Evolutionary conservation across 2,113 vertebrate species (phyloP).

Genomic region (Tragelaphus scriptus): DNA sequence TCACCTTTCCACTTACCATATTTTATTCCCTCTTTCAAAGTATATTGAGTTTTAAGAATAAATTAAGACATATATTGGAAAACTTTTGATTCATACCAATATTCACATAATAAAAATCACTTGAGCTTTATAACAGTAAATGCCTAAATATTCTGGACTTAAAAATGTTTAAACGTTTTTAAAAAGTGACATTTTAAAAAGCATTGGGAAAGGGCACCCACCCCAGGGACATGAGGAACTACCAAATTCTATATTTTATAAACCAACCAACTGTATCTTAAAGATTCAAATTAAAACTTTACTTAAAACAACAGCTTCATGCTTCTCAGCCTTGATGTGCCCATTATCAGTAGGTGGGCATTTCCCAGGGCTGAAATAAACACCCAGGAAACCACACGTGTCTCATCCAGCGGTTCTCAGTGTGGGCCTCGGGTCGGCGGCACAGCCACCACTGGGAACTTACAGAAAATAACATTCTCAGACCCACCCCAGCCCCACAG

Average conservation of each 20-base stretch:
- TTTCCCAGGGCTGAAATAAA: not conserved
- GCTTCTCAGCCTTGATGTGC: not conserved
- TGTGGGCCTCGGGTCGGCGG: not conserved
- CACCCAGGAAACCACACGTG: too few species aligned
- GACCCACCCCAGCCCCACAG: not conserved
- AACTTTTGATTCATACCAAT: not conserved
- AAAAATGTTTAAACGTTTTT: not conserved
- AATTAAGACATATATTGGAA: not conserved
- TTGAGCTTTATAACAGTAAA: not conserved
- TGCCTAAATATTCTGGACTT: not conserved
- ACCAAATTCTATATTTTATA: not conserved
- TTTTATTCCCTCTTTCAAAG: constrained; percentile 30
- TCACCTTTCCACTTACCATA: not conserved
- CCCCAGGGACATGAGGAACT: not conserved
- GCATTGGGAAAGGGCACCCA: not conserved
- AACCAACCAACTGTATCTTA: not conserved
- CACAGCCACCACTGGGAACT: not conserved
- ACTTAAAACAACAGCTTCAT: not conserved
- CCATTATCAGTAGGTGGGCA: not conserved
- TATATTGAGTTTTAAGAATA: not conserved
- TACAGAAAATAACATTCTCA: not conserved
- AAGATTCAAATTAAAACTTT: not conserved
- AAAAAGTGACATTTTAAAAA: not conserved
- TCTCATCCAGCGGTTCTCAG: not conserved
- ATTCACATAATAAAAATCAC: not conserved